phyloP scores from a whole-genome alignment of 2,797 vertebrate species.

The Chrosomus eos region DNA sequence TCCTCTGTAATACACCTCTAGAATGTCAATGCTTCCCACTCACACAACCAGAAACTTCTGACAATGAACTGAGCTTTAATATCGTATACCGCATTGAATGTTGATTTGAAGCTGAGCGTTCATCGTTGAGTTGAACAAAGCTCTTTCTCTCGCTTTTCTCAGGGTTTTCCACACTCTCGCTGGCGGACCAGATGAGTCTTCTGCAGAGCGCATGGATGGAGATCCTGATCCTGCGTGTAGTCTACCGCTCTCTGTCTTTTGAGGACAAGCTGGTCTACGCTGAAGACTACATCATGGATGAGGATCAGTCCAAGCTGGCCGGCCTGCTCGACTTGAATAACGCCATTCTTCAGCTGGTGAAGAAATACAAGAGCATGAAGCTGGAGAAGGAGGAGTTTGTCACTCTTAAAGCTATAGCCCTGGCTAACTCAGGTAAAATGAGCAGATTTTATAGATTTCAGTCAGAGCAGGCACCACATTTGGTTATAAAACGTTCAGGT shows the following conservation, averaged over 20 bases:
- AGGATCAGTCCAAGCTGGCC: conserved; percentile 97
- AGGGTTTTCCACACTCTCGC: conserved; percentile 98
- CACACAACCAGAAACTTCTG: conserved; percentile 28
- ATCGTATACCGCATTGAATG: neutral
- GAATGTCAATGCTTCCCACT: conserved; percentile 59
- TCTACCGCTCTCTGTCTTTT: conserved; percentile 96
- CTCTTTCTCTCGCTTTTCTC: conserved; percentile 32
- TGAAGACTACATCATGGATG: conserved; percentile 99
- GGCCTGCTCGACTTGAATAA: conserved; percentile 98
- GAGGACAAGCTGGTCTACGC: conserved; percentile 99
- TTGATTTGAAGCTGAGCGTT: conserved; percentile 12
- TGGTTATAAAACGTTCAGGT: neutral
- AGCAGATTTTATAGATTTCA: neutral
- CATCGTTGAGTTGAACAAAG: neutral
- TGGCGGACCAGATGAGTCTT: conserved; percentile 99
- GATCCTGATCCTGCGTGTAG: conserved; percentile 96
- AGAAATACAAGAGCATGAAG: conserved; percentile 98
- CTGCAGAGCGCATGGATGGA: conserved; percentile 99
- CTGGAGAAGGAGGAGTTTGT: conserved; percentile 99
- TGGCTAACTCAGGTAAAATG: conserved; percentile 95
- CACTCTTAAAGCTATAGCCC: conserved; percentile 97
- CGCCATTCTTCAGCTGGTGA: conserved; percentile 97
- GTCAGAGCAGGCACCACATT: neutral
- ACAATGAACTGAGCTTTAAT: conserved; percentile 7
- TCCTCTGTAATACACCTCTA: conserved; percentile 47